Evolutionary conservation across 2,797 vertebrate genomes (phyloP), one percentile per base, ranked within the genome.

Genomic region (Bradypus variegatus): DNA sequence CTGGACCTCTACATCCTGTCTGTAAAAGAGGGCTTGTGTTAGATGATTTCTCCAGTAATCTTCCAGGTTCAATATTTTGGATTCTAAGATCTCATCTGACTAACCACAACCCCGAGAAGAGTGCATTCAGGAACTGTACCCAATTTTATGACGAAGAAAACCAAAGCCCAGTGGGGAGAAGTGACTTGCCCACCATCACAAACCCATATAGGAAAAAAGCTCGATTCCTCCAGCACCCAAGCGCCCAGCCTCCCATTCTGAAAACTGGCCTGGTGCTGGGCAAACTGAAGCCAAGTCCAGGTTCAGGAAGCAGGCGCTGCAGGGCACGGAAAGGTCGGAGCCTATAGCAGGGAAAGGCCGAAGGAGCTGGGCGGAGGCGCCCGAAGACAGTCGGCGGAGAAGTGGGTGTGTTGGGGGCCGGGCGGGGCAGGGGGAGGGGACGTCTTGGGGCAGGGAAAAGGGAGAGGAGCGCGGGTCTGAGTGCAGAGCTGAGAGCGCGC

Each of bases 221-320:
- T 38, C 23, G 27, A 60, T 15, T 70, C 53, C 69, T 31, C 16
- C 69, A 25, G 65, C 84, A 29, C 55, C 69, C 16, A 41, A 11
- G 72, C 0, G 4, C 55, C 75, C 89, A 48, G 64, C 80, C 75
- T 53, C 21, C 9, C 38, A 7, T 81, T 65, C 65, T 41, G 78
- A 33, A 70, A 65, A 79, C 27, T n/a, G 2, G 77, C 18, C 55
- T 93, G 64, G 41, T 29, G 48, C 86, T 21, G 21, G n/a, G 53
- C 55, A 41, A 67, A 70, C 90, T 67, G 65, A 73, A 62, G 62
- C n/a, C 3, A 86, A 87, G 69, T 2, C 87, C 38, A 13, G 55
- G 86, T 92, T 38, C 95, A 92, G 96, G 95, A 95, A 95, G 92
- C 95, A 29, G 89, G 77, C 58, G 60, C 70, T 86, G 86, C 82